Conservation (phyloP, 1,140 invertebrate genomes). For the Drosophila kanapiae region DNA sequence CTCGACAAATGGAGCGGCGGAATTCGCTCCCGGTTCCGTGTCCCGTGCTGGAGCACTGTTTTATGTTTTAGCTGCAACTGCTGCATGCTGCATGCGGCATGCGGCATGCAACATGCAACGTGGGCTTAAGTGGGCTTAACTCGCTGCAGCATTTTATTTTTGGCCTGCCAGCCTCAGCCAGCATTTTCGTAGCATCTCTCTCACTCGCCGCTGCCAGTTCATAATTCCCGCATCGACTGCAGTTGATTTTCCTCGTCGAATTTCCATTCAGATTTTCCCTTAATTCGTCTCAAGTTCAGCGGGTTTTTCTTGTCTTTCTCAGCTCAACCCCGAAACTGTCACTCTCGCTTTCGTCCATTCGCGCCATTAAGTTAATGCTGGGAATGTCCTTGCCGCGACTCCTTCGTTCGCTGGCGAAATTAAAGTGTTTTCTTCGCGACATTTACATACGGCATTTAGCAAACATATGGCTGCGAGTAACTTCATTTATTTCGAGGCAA, state of each 20-base stretch:
- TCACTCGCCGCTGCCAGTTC: constrained; percentile 2
- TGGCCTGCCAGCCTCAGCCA: constrained; percentile 10
- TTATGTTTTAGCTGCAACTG: constrained; percentile 62
- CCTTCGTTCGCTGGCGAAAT: constrained; percentile 42
- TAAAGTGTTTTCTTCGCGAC: constrained; percentile 70
- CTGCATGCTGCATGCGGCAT: constrained; percentile 46
- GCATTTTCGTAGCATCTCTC: constrained; percentile 3
- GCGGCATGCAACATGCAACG: constrained; percentile 66
- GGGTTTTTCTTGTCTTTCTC: constrained; percentile 2
- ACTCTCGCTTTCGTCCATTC: constrained; percentile 60
- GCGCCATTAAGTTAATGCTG: constrained; percentile 58
- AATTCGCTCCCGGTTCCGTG: constrained; percentile 30
- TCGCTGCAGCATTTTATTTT: constrained; percentile 53
- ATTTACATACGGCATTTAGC: constrained; percentile 79
- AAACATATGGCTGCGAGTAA: constrained; percentile 75
- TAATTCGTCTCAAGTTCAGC: constrained; percentile 67
- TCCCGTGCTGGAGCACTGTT: constrained; percentile 71
- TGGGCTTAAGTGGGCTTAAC: constrained; percentile 82
- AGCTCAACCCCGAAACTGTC: not conserved
- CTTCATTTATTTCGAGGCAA: constrained; percentile 70
- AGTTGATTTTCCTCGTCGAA: constrained; percentile 9
- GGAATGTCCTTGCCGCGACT: constrained; percentile 49
- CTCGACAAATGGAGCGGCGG: constrained; percentile 71
- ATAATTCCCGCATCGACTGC: constrained; percentile 15
- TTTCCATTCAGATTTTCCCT: constrained; percentile 47